Evolutionary conservation across 2,888 invertebrate genomes (phyloP).

Genomic region (Resseliella maxima): DNA sequence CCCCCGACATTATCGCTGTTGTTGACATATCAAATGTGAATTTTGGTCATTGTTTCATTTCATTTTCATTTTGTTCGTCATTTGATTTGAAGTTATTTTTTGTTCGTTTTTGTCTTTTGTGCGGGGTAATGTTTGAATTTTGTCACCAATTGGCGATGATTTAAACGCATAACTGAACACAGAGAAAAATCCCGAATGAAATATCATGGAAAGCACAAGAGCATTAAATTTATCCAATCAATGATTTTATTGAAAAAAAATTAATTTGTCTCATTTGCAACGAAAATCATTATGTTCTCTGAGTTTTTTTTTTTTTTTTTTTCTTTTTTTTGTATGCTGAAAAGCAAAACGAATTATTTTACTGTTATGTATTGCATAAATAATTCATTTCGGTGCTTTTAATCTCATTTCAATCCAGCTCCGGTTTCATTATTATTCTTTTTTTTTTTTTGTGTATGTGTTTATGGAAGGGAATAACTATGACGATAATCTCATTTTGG

Average conservation of each 20-base stretch:
- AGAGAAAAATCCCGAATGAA: too few species aligned
- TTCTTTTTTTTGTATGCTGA: not conserved
- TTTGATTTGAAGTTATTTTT: too few species aligned
- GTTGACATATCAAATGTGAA: not conserved
- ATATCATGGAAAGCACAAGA: not conserved
- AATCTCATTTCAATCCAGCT: not conserved
- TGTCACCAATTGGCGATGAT: not conserved
- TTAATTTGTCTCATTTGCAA: not conserved
- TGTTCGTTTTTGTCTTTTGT: not conserved
- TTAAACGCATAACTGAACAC: not conserved
- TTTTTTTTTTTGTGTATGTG: not conserved
- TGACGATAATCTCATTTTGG: not conserved
- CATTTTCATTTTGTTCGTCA: not conserved
- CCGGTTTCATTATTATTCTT: too few species aligned
- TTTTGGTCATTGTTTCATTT: not conserved
- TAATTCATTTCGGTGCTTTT: not conserved
- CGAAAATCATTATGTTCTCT: not conserved
- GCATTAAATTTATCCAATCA: slow-evolving; percentile 16
- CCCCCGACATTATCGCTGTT: not conserved
- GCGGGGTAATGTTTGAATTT: not conserved
- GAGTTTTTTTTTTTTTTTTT: not conserved
- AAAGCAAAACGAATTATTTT: not conserved
- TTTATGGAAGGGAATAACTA: not conserved
- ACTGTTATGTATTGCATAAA: not conserved
- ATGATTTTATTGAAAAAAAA: not conserved